Percentiles rank a stretch among this genome's conserved stretches.
Conservation (phyloP, 2,113 vertebrate genomes). For the Dryoscopus gambensis region DNA sequence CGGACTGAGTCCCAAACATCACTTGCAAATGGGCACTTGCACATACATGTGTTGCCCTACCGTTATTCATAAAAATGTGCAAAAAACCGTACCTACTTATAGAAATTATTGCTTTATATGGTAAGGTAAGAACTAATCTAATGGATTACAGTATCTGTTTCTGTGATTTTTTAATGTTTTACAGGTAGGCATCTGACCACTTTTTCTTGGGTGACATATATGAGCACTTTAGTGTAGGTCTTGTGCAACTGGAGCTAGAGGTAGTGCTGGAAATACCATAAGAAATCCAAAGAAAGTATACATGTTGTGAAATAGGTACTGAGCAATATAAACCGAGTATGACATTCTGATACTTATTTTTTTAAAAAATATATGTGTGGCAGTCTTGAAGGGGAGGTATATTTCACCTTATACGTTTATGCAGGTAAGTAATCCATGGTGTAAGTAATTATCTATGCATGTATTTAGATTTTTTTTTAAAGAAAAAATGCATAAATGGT, state of each 20-base stretch:
- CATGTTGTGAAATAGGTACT: slow-evolving; percentile 58
- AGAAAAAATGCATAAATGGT: slow-evolving; percentile 6
- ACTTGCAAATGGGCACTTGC: background rate
- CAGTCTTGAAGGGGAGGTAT: slow-evolving; percentile 48
- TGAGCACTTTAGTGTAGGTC: slow-evolving; percentile 75
- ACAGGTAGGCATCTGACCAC: slow-evolving; percentile 77
- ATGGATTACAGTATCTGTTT: slow-evolving; percentile 47
- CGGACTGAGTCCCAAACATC: background rate
- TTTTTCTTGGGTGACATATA: slow-evolving; percentile 79
- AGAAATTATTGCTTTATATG: slow-evolving; percentile 55
- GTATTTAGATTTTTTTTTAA: slow-evolving; percentile 30
- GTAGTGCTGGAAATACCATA: slow-evolving; percentile 56
- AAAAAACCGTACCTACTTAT: slow-evolving; percentile 32
- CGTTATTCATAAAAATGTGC: slow-evolving; percentile 31
- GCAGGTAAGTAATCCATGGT: slow-evolving; percentile 68
- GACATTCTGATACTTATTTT: slow-evolving; percentile 24
- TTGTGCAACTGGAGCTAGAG: slow-evolving; percentile 74
- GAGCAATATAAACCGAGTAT: slow-evolving; percentile 16
- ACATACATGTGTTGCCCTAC: background rate
- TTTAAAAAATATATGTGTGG: slow-evolving; percentile 30
- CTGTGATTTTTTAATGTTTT: slow-evolving; percentile 57
- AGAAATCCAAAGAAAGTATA: slow-evolving; percentile 41
- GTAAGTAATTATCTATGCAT: slow-evolving; percentile 66
- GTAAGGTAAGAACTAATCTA: slow-evolving; percentile 56
- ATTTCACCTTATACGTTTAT: slow-evolving; percentile 26